Evolutionary conservation across 2,797 vertebrate species (phyloP), one percentile per base, ranked within the genome.

Genomic region (Carcharodon carcharias): DNA sequence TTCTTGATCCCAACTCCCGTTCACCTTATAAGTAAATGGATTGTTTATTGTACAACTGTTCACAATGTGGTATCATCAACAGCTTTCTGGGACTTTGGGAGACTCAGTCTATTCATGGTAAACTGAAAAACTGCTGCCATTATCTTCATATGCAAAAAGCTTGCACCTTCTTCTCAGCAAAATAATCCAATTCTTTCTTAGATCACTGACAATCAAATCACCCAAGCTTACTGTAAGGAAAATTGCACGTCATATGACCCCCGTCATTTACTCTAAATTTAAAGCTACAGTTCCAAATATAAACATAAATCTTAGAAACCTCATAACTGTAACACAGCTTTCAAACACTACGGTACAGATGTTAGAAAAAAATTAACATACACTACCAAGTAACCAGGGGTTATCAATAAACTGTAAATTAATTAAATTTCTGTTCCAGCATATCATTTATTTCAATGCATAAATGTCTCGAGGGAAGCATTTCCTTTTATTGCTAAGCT

Each of bases 371-470:
- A 99, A 99, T 99, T 99, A 99, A 99, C 99, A 99, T 99, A 99
- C 98, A 99, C 98, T 98, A 98, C 98, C 97, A 97, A 98, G 98
- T 98, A 99, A 99, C 98, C 98, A 98, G 99, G 98, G 98, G 99
- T 99, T 99, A 99, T 99, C 99, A 99, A 99, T 99, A 99, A 98
- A 98, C 98, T 98, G 98, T 99, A 99, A 99, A 99, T 99, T 99
- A 99, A 99, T 99, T 99, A 99, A 98, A 99, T 99, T 99, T 99
- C 98, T 98, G 98, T 99, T 99, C 98, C 98, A 98, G 98, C 98
- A 98, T 98, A 99, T 99, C 98, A 99, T 99, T 99, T 99, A 99
- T 99, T 99, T 98, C 97, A 98, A 98, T 98, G 98, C 97, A 98
- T 98, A 98, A 98, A 98, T 97, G 98, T 99, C 99, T 99, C 99